Conservation (phyloP, 1,140 invertebrate genomes). For the Nephila pilipes region DNA sequence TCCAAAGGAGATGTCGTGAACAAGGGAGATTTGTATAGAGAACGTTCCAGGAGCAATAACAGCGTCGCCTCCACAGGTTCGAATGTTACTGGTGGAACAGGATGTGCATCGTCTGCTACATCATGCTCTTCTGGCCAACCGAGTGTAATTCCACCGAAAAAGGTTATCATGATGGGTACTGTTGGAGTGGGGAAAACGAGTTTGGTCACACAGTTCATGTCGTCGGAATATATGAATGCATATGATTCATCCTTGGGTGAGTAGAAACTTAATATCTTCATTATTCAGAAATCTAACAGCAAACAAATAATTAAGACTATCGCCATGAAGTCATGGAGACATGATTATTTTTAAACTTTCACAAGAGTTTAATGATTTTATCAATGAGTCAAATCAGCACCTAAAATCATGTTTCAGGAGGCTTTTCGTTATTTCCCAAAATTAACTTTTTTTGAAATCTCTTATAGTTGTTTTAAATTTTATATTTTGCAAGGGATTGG, state of each 20-base stretch:
- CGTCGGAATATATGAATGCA: slow-evolving; percentile 88
- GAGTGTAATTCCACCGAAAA: slow-evolving; percentile 66
- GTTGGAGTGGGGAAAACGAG: slow-evolving; percentile 80
- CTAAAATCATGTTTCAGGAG: too few species aligned
- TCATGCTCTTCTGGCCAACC: slow-evolving; percentile 56
- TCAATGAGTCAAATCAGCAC: too few species aligned
- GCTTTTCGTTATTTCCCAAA: too few species aligned
- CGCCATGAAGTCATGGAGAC: too few species aligned
- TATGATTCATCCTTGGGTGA: slow-evolving; percentile 86
- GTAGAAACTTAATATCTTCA: slow-evolving; percentile 72
- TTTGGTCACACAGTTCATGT: slow-evolving; percentile 80
- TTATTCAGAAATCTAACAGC: too few species aligned
- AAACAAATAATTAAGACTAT: too few species aligned
- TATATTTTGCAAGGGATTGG: too few species aligned
- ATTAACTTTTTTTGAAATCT: too few species aligned
- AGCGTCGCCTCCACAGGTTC: slow-evolving; percentile 83
- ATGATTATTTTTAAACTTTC: too few species aligned
- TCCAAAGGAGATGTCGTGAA: slow-evolving; percentile 90
- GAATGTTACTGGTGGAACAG: slow-evolving; percentile 45
- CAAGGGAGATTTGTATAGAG: slow-evolving; percentile 86
- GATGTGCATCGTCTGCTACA: slow-evolving; percentile 57
- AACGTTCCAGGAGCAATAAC: slow-evolving; percentile 82
- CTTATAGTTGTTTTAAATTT: too few species aligned
- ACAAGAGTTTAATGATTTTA: too few species aligned
- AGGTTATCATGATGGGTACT: slow-evolving; percentile 79